Evolutionary conservation across 2,797 vertebrate species (phyloP).

Genomic region (Rhinogobio ventralis): DNA sequence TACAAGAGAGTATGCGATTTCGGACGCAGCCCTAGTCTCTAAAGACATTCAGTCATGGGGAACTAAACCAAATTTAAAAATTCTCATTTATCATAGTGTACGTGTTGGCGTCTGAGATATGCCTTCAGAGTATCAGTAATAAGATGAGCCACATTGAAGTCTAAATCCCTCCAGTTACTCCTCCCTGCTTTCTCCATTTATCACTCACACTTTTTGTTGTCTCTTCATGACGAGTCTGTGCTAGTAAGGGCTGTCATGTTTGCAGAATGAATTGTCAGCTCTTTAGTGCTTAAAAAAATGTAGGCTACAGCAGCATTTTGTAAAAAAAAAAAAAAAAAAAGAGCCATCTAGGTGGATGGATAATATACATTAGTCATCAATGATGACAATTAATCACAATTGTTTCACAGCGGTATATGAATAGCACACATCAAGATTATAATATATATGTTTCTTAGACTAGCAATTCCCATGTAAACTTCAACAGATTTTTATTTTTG

Average conservation of each 20-base stretch:
- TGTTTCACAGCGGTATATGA: neutral
- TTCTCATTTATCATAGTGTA: constrained; percentile 4
- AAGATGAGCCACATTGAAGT: constrained; percentile 25
- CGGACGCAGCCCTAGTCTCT: neutral
- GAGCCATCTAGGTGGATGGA: neutral
- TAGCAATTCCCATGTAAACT: neutral
- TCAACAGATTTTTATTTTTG: no score
- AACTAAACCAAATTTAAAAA: constrained; percentile 12
- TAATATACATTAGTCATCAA: constrained; percentile 3
- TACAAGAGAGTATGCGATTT: no score
- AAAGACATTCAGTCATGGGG: constrained; percentile 2
- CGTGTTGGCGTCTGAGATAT: constrained; percentile 17
- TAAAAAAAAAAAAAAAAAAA: no score
- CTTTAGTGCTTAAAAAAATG: constrained; percentile 47
- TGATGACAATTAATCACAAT: neutral
- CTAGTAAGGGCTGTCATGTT: constrained; percentile 58
- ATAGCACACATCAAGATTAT: neutral
- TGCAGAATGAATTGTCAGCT: constrained; percentile 14
- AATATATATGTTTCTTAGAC: neutral
- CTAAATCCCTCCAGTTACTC: constrained; percentile 29
- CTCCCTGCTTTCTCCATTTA: constrained; percentile 16
- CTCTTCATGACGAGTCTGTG: constrained; percentile 62
- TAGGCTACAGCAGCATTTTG: constrained; percentile 22
- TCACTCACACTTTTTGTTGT: constrained; percentile 31
- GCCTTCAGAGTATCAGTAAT: constrained; percentile 15